Percentiles rank a stretch among this genome's conserved stretches.
These are phyloP conservation scores for Galeopsomyia nigrocyanea DNA, from an alignment of 2,888 invertebrate species.

Conservation along the genomic window DNA sequence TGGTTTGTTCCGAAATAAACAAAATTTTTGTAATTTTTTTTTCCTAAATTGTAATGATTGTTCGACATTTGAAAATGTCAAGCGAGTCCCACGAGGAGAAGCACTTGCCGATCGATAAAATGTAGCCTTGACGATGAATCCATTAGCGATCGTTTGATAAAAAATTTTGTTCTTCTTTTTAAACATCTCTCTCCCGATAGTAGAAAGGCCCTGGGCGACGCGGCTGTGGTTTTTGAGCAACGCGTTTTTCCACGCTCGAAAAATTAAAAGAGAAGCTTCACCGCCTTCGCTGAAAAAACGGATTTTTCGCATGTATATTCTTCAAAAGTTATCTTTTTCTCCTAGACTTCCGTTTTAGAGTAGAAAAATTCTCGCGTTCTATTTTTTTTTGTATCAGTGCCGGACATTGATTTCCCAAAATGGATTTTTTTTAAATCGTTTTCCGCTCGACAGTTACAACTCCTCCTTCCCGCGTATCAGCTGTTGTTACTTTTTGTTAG, in stretches of 20 bases:
- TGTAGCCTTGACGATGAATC: conserved; percentile 67
- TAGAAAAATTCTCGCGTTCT: conserved; percentile 24
- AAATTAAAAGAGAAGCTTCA: conserved; percentile 10
- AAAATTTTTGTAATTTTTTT: conserved; percentile 1
- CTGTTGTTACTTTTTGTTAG: conserved; percentile 21
- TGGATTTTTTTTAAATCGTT: conserved; percentile 37
- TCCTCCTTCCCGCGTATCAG: background rate
- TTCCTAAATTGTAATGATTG: conserved; percentile 18
- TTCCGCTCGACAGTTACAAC: conserved; percentile 19
- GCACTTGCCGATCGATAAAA: conserved; percentile 57
- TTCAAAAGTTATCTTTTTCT: conserved; percentile 8
- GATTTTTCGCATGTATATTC: conserved; percentile 13
- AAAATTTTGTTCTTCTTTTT: conserved; percentile 49
- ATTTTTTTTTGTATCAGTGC: background rate
- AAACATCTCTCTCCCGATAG: conserved; percentile 58
- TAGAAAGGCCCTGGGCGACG: conserved; percentile 60
- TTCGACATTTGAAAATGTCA: conserved; percentile 6
- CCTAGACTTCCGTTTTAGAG: background rate
- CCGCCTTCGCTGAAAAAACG: conserved; percentile 15
- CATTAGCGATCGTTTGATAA: conserved; percentile 62
- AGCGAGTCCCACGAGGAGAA: conserved; percentile 55
- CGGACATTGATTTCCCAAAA: background rate
- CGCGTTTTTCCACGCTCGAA: conserved; percentile 36
- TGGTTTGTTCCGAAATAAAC: conserved; percentile 10
- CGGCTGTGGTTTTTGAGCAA: conserved; percentile 51